phyloP scores from a whole-genome alignment of 2,797 vertebrate species.

The Xerus rutilus region DNA sequence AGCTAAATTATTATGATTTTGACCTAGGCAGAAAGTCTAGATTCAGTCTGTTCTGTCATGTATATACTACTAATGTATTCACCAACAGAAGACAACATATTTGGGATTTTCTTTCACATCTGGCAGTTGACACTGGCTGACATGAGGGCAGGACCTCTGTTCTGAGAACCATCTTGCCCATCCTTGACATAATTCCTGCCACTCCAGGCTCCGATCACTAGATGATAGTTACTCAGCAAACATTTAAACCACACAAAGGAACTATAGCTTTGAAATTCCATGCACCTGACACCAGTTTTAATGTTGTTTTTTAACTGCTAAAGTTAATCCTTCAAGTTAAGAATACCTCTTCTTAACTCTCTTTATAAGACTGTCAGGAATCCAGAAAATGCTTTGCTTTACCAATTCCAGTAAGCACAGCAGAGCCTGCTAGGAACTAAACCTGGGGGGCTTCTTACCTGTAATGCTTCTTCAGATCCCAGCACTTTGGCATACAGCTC shows the following conservation, averaged over 20 bases:
- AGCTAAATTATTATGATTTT: conserved; percentile 56
- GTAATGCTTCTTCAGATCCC: conserved; percentile 89
- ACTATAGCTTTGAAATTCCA: background rate
- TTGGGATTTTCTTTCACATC: conserved; percentile 60
- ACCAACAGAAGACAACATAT: conserved; percentile 13
- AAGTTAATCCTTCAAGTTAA: conserved; percentile 63
- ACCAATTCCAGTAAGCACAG: conserved; percentile 66
- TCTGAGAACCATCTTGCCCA: background rate
- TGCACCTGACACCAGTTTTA: conserved; percentile 38
- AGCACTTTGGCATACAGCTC: conserved; percentile 89
- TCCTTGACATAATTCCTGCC: conserved; percentile 30
- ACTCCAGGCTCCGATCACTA: conserved; percentile 2
- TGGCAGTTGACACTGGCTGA: background rate
- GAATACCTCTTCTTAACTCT: conserved; percentile 45
- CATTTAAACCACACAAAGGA: background rate
- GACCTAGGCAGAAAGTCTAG: conserved; percentile 18
- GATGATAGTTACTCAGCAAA: conserved; percentile 14
- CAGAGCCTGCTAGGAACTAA: conserved; percentile 56
- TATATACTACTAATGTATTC: background rate
- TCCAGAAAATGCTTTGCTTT: conserved; percentile 60
- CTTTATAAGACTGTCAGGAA: conserved; percentile 54
- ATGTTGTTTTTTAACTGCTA: background rate
- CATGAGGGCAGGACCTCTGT: background rate
- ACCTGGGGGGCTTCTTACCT: conserved; percentile 86
- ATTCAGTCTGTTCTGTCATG: conserved; percentile 21